Conservation (phyloP, 2,113 vertebrate species). For the Haplochromis vanheusdeni region DNA sequence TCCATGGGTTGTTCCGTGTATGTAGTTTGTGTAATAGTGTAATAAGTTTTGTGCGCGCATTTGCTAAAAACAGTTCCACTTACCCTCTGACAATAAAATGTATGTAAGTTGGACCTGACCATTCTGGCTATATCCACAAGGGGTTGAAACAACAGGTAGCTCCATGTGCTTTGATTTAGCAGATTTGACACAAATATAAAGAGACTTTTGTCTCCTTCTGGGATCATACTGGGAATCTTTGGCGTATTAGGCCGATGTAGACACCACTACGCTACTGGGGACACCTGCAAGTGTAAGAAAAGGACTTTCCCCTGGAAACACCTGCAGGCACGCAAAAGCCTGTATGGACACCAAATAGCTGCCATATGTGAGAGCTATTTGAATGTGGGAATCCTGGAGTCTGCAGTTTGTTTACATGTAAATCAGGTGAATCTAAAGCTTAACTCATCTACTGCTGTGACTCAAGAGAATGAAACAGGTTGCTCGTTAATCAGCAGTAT, state of each 20-base stretch:
- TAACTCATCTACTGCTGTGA: neutral
- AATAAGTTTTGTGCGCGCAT: neutral
- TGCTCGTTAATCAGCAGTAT: neutral
- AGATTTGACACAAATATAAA: neutral
- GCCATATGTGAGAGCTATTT: neutral
- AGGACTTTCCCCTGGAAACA: neutral
- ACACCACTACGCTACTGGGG: neutral
- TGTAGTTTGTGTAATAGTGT: neutral
- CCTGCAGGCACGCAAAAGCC: too few species aligned
- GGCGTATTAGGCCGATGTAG: neutral
- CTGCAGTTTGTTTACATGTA: neutral
- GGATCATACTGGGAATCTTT: neutral
- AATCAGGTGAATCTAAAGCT: neutral
- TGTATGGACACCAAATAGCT: neutral
- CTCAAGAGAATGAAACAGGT: neutral
- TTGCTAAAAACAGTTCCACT: rapidly evolving
- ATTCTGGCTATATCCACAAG: neutral
- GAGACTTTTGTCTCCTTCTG: neutral
- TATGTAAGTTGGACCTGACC: neutral
- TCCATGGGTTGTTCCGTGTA: neutral
- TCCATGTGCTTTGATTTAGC: neutral
- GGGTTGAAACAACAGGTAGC: neutral
- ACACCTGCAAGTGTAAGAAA: neutral
- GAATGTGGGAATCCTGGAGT: neutral
- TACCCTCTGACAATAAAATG: neutral